Base-by-base conservation (phyloP, 2,797 vertebrate species). In the Arrhamphus sclerolepis region DNA sequence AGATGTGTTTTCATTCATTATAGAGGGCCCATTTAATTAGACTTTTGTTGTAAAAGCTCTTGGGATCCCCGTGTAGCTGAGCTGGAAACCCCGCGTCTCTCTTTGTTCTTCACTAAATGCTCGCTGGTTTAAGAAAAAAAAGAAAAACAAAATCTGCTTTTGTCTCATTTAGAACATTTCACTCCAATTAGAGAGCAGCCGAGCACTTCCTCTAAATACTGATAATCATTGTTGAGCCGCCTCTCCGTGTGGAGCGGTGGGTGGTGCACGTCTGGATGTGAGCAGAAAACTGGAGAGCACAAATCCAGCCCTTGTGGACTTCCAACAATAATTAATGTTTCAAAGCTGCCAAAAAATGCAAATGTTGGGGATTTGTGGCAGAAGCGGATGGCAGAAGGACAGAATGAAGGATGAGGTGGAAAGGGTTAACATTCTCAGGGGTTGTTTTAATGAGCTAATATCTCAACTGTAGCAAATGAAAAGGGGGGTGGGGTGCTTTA, bases 391-490 rank as follows among this genome's bases (percentile, higher is more conserved):
- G 72, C 62, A 78, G 65, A 29, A 41, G 64, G 68, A 76, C 47
- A 55, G 46, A 70, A 57, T 56, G 48, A 57, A 49, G 62, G 66
- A 75, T 62, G 28, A 49, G 19, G 58, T n/a, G 7, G 44, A 55
- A 67, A 54, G 75, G 60, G 75, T 81, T 85, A 82, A 86, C 58
- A 10, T 57, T 83, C 83, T 78, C 78, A 0, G 24, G 77, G 76
- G 75, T 29, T 52, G 46, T 82, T 87, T 83, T 88, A 88, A 84
- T 86, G 68, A 83, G 77, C 67, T 68, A 57, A 82, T 74, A 72
- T 87, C 84, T 81, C 52, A 72, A 71, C 84, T 71, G 48, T 49
- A 1, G 24, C 26, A 40, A 70, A 78, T 70, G 34, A 16, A 66
- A 79, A 78, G 24, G 17, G 58, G 49, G 56, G 42, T 48, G 7